Evolutionary conservation across 2,113 vertebrate species (phyloP).

Genomic region (Sciurus niger): DNA sequence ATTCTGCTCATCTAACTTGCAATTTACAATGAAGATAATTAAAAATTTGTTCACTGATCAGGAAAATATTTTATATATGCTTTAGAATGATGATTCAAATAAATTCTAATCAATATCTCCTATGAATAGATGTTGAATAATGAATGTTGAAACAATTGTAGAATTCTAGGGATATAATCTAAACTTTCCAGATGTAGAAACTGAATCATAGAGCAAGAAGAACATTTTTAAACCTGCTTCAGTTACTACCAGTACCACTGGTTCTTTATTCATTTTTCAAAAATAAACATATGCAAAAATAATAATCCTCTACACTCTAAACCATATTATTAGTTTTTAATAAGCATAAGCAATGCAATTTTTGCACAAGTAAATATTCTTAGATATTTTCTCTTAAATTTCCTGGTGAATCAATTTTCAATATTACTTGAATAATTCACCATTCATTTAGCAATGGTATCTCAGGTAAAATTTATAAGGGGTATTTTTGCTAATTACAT

Average conservation of each 20-base stretch:
- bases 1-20: background rate
- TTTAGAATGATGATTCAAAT: constrained; percentile 38
- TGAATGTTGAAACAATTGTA: background rate
- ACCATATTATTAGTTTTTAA: background rate
- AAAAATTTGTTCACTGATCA: constrained; percentile 18
- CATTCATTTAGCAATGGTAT: background rate
- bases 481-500: background rate
- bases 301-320: background rate
- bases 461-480: background rate
- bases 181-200: constrained; percentile 16
- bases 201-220: background rate
- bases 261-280: background rate
- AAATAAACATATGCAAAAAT: background rate
- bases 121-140: background rate
- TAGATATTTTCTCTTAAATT: background rate
- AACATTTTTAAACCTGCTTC: background rate
- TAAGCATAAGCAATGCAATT: background rate
- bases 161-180: background rate
- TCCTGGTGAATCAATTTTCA: background rate
- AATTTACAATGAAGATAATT: constrained; percentile 35
- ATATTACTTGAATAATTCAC: background rate
- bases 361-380: background rate
- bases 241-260: background rate
- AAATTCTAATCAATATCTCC: background rate
- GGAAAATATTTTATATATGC: constrained; percentile 15